phyloP scores from a whole-genome alignment of 2,113 vertebrate genomes.

The Ammospiza caudacuta region DNA sequence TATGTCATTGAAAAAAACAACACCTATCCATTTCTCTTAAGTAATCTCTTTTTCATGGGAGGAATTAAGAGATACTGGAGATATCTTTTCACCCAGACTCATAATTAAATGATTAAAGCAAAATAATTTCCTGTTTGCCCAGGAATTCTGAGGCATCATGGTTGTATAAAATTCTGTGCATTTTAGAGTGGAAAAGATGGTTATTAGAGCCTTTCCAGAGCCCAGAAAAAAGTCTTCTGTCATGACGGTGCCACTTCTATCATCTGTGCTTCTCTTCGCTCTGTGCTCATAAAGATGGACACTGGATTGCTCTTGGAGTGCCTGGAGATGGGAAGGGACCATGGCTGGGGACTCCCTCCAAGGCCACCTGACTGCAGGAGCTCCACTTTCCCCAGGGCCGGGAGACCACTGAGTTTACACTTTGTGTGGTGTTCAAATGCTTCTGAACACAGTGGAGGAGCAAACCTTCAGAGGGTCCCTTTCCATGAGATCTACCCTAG shows the following conservation, averaged over 20 bases:
- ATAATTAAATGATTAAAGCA: not conserved
- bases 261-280: not conserved
- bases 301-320: not conserved
- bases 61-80: not conserved
- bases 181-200: not conserved
- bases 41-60: not conserved
- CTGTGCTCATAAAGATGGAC: not conserved
- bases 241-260: not conserved
- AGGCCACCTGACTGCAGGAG: not conserved
- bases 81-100: not conserved
- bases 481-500: not conserved
- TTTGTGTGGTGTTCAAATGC: not conserved
- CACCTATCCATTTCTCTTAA: not conserved
- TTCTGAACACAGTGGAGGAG: not conserved
- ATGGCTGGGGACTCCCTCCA: not conserved
- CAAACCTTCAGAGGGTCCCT: not conserved
- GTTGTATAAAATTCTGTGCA: not conserved
- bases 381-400: not conserved
- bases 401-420: not conserved
- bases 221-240: not conserved
- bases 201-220: not conserved
- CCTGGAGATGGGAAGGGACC: not conserved
- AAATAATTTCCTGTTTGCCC: not conserved
- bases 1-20: not conserved
- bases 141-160: accelerated